Evolutionary conservation across 2,797 vertebrate species (phyloP).

Genomic region (Centroberyx gerrardi): DNA sequence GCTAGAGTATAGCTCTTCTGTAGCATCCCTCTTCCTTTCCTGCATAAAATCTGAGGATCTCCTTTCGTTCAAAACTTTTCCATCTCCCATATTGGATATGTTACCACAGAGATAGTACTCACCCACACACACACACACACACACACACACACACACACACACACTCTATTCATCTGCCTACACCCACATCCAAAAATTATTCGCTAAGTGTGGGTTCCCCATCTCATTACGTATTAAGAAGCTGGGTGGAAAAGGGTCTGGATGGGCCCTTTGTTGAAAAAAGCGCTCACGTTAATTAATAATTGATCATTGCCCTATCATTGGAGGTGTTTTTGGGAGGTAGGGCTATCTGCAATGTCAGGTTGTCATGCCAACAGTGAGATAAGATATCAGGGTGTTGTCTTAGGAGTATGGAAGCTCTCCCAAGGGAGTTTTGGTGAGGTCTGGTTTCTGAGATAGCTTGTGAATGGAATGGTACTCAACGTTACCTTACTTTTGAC

Average conservation of each 20-base stretch:
- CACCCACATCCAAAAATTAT: constrained; percentile 4
- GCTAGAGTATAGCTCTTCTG: too few species aligned
- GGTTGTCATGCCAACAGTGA: constrained; percentile 28
- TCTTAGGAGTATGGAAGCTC: constrained; percentile 3
- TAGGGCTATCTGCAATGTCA: constrained; percentile 38
- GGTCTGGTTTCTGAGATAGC: neutral
- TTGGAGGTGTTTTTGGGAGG: constrained; percentile 26
- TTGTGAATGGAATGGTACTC: neutral
- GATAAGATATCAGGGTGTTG: constrained; percentile 29
- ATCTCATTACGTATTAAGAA: constrained; percentile 61
- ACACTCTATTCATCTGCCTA: neutral
- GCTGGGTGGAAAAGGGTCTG: constrained; percentile 41
- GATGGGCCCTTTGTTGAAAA: constrained; percentile 62
- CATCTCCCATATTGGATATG: neutral
- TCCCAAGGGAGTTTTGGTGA: neutral
- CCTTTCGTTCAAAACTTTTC: neutral
- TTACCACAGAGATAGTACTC: neutral
- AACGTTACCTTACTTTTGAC: neutral
- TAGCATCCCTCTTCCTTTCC: too few species aligned
- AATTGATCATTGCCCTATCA: constrained; percentile 61
- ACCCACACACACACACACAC: too few species aligned
- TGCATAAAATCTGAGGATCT: too few species aligned
- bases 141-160: neutral
- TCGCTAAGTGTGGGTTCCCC: constrained; percentile 9
- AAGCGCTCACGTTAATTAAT: constrained; percentile 72